Conservation (phyloP, 35 echinoderm and acorn worm species). For the Chiridota heheva region DNA sequence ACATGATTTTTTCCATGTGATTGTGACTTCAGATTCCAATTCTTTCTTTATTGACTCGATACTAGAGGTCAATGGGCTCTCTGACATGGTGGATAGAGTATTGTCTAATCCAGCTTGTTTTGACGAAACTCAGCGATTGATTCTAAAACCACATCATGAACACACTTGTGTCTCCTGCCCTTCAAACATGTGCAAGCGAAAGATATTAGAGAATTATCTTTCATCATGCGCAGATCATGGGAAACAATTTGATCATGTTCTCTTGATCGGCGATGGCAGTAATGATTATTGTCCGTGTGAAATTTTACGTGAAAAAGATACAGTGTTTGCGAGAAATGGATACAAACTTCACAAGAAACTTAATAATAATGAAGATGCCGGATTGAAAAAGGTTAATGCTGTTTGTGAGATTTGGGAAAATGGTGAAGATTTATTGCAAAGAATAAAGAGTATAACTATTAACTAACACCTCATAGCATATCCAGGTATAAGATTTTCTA, state of each 20-base stretch:
- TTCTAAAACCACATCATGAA: constrained; percentile 22
- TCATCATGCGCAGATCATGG: background rate
- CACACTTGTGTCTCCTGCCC: constrained; percentile 44
- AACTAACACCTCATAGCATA: no score
- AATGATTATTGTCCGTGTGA: constrained; percentile 60
- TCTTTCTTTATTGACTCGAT: constrained; percentile 38
- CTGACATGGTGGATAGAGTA: background rate
- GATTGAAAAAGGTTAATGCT: constrained; percentile 2
- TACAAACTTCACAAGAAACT: constrained; percentile 24
- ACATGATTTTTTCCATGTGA: background rate
- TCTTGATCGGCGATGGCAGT: constrained; percentile 51
- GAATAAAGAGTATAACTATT: no score
- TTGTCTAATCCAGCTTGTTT: constrained; percentile 58
- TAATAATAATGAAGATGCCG: background rate
- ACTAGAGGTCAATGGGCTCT: constrained; percentile 6
- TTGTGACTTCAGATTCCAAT: constrained; percentile 57
- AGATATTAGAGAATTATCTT: constrained; percentile 23
- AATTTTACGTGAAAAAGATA: constrained; percentile 10
- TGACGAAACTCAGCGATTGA: constrained; percentile 19
- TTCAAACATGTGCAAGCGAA: constrained; percentile 50
- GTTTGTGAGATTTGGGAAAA: constrained; percentile 26
- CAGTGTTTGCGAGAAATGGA: constrained; percentile 45
- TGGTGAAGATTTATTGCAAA: constrained; percentile 43
- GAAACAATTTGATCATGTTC: constrained; percentile 11
- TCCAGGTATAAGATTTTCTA: no score